phyloP scores from a whole-genome alignment of 2,113 vertebrate species.

The Embiotoca jacksoni region DNA sequence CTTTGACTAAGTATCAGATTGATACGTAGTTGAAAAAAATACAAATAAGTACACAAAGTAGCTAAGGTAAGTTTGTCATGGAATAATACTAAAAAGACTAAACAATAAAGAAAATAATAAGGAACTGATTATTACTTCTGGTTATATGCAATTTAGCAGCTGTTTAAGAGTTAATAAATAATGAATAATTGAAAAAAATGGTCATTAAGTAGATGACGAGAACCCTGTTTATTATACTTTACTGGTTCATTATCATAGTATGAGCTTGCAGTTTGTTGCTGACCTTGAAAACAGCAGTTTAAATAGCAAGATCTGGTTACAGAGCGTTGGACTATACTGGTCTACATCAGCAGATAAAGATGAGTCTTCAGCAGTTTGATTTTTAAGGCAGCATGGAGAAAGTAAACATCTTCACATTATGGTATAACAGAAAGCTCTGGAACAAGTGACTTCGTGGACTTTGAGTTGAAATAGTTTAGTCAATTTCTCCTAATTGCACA shows the following conservation, averaged over 20 bases:
- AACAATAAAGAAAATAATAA: too few species aligned
- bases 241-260: not conserved
- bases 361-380: slow-evolving; percentile 5
- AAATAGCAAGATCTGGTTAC: slow-evolving; percentile 12
- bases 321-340: not conserved
- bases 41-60: too few species aligned
- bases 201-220: not conserved
- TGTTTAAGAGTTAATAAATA: not conserved
- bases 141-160: not conserved
- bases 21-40: too few species aligned
- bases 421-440: too few species aligned
- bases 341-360: slow-evolving; percentile 1
- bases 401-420: too few species aligned
- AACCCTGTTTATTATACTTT: not conserved
- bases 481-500: too few species aligned
- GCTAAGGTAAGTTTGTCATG: too few species aligned
- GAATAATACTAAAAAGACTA: too few species aligned
- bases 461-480: not conserved
- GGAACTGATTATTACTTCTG: not conserved
- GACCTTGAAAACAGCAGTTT: slow-evolving; percentile 7
- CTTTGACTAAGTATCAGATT: too few species aligned
- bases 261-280: slow-evolving; percentile 14
- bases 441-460: too few species aligned
- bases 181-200: not conserved
- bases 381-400: not conserved